phyloP scores from a whole-genome alignment of 2,888 invertebrate species.

The Pyrochroa serraticornis region DNA sequence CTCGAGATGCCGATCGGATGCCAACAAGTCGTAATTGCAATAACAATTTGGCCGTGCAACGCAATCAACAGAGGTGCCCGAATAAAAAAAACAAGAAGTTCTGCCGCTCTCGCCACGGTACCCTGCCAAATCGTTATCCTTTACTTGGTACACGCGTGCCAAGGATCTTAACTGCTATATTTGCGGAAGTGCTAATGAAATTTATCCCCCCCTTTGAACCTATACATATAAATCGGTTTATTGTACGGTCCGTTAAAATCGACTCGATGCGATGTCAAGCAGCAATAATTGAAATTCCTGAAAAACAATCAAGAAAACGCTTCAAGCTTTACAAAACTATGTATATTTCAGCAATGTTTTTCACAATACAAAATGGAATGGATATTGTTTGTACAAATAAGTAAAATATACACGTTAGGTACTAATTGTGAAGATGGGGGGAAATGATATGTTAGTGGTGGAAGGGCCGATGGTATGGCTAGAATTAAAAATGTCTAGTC shows the following conservation, averaged over 20 bases:
- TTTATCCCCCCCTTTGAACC: conserved; percentile 48
- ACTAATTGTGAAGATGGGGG: background rate
- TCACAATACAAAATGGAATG: conserved; percentile 33
- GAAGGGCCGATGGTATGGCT: conserved; percentile 1
- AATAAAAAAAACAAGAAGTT: conserved; percentile 43
- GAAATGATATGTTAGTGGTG: background rate
- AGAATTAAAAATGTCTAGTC: too few species aligned
- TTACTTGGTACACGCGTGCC: conserved; percentile 43
- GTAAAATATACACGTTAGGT: background rate
- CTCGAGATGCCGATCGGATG: background rate
- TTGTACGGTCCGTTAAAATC: conserved; percentile 44
- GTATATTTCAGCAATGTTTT: conserved; percentile 29
- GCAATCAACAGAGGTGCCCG: conserved; percentile 33
- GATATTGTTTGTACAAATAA: conserved; percentile 2
- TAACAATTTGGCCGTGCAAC: conserved; percentile 34
- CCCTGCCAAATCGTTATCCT: conserved; percentile 45
- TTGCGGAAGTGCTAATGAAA: conserved; percentile 49
- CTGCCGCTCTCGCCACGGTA: conserved; percentile 34
- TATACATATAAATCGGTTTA: conserved; percentile 54
- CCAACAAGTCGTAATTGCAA: conserved; percentile 18
- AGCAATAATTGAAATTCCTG: background rate
- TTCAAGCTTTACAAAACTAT: conserved; percentile 22
- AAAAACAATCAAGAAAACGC: background rate
- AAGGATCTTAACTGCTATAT: conserved; percentile 47
- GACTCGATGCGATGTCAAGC: conserved; percentile 26